These are phyloP conservation scores for Ennomos quercinarius DNA, from an alignment of 2,888 invertebrate species.

Conservation along the genomic window DNA sequence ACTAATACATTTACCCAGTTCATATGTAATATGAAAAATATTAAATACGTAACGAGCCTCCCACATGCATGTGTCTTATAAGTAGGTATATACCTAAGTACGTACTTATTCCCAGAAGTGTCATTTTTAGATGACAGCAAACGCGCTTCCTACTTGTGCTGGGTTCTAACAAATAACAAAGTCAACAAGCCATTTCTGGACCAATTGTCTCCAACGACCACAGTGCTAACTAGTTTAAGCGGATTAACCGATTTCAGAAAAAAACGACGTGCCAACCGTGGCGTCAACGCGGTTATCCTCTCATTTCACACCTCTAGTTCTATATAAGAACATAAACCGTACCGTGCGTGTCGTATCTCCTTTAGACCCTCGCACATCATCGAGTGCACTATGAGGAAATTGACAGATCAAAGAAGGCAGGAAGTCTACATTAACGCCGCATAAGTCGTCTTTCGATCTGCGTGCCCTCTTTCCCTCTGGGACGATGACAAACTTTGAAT, in stretches of 20 bases:
- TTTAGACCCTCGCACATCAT: conserved; percentile 61
- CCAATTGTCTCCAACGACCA: conserved; percentile 76
- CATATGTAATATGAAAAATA: no score
- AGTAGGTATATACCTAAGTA: no score
- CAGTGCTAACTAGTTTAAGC: conserved; percentile 71
- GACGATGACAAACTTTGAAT: neutral
- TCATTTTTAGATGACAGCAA: conserved; percentile 54
- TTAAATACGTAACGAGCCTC: no score
- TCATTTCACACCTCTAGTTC: conserved; percentile 19
- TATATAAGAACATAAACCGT: conserved; percentile 45
- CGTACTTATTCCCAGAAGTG: conserved; percentile 41
- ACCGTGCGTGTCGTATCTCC: conserved; percentile 68
- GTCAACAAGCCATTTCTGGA: conserved; percentile 68
- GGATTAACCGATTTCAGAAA: conserved; percentile 75
- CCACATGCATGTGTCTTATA: no score
- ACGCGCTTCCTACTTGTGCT: conserved; percentile 57
- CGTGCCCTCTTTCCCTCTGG: conserved; percentile 49
- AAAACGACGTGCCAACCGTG: conserved; percentile 51
- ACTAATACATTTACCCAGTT: no score
- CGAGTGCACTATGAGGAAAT: conserved; percentile 75
- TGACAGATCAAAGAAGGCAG: conserved; percentile 77
- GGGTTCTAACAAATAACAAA: conserved; percentile 63
- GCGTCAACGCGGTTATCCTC: conserved; percentile 38
- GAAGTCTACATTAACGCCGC: conserved; percentile 76
- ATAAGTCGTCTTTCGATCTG: conserved; percentile 65